Evolutionary conservation across 2,888 invertebrate species (phyloP).

Genomic region (Xanthorhoe designata): DNA sequence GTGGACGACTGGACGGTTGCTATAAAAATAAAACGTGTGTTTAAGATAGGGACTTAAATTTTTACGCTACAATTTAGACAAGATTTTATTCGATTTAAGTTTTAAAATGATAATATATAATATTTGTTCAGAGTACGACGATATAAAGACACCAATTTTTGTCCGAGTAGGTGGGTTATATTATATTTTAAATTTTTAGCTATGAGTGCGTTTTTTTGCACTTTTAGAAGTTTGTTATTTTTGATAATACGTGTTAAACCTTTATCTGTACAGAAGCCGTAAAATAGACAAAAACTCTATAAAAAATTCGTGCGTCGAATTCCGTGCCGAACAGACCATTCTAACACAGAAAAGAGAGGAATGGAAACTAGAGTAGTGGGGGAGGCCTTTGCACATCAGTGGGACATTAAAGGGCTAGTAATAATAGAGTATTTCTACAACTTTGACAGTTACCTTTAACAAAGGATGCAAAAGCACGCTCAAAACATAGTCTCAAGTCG

Average conservation of each 20-base stretch:
- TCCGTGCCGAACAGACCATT: too few species aligned
- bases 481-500: constrained; percentile 47
- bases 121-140: not conserved
- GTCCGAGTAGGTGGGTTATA: not conserved
- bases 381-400: too few species aligned
- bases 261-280: too few species aligned
- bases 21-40: constrained; percentile 40
- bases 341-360: too few species aligned
- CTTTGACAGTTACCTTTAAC: not conserved
- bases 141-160: not conserved
- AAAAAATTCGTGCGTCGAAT: too few species aligned
- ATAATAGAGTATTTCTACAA: not conserved
- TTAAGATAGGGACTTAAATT: constrained; percentile 36
- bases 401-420: too few species aligned
- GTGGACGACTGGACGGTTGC: constrained; percentile 36
- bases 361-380: too few species aligned
- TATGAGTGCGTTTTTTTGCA: too few species aligned
- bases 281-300: too few species aligned
- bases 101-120: not conserved
- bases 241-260: too few species aligned
- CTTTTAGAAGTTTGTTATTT: too few species aligned
- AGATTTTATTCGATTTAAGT: constrained; percentile 20
- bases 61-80: constrained; percentile 34
- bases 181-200: not conserved
- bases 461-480: constrained; percentile 18